These are phyloP conservation scores for Etia nguti DNA, from an alignment of 2,113 vertebrate genomes.

Conservation along the genomic window DNA sequence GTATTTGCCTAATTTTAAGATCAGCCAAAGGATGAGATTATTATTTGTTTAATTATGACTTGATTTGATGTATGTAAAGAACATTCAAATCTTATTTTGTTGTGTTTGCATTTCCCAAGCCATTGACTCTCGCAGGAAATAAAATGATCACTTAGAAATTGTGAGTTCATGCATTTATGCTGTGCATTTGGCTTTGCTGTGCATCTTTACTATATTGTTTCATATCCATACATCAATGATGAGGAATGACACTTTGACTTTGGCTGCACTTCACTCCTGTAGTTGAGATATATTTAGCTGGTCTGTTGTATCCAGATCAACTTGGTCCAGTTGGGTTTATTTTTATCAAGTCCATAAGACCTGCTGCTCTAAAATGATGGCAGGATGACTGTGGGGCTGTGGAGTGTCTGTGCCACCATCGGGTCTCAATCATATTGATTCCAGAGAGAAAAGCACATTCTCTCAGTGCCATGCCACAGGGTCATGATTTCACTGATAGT, in stretches of 20 bases:
- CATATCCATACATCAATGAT: too few relatives aligned
- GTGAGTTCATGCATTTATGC: not conserved
- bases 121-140: not conserved
- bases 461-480: not conserved
- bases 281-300: not conserved
- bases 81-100: not conserved
- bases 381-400: rapidly evolving
- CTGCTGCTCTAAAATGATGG: not conserved
- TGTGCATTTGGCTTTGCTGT: too few relatives aligned
- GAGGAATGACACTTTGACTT: not conserved
- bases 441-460: not conserved
- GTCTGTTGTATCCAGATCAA: not conserved
- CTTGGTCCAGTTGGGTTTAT: not conserved
- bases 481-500: not conserved
- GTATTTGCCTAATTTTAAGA: not conserved
- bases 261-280: not conserved
- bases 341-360: not conserved
- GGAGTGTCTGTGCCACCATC: not conserved
- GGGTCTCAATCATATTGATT: not conserved
- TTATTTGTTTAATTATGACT: rapidly evolving
- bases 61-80: not conserved
- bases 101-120: not conserved
- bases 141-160: not conserved
- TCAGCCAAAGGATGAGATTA: not conserved
- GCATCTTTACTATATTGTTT: not conserved